Evolutionary conservation across 2,888 invertebrate species (phyloP).

Genomic region (Drosophila dives): DNA sequence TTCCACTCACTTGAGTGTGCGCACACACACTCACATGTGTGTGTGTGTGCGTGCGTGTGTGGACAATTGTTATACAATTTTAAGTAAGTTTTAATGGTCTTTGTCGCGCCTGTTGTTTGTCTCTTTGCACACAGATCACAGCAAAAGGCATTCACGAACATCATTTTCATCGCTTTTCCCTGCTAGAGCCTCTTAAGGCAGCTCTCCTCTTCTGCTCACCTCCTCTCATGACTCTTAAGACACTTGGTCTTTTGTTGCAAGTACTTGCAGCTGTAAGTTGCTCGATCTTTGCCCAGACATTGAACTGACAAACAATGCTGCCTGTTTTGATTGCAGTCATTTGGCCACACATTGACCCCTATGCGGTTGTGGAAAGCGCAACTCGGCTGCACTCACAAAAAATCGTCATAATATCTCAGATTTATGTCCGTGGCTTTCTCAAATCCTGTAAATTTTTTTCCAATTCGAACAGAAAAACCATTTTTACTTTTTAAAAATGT

Average conservation of each 20-base stretch:
- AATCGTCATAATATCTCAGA: neutral
- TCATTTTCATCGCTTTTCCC: conserved; percentile 41
- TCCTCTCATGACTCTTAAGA: conserved; percentile 19
- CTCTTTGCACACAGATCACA: conserved; percentile 27
- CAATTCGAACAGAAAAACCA: too few relatives aligned
- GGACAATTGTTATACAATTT: conserved; percentile 65
- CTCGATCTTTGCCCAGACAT: conserved; percentile 58
- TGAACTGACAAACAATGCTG: conserved; percentile 40
- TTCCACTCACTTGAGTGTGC: conserved; percentile 71
- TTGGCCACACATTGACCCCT: conserved; percentile 34
- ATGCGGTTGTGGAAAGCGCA: conserved; percentile 12
- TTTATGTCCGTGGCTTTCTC: neutral
- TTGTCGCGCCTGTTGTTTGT: conserved; percentile 46
- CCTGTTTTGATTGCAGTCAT: conserved; percentile 22
- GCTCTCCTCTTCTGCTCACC: conserved; percentile 19
- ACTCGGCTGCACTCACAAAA: neutral
- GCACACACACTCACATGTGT: neutral
- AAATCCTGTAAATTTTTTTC: too few relatives aligned
- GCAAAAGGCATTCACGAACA: conserved; percentile 42
- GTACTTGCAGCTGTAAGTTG: conserved; percentile 36
- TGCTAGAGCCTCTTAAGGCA: conserved; percentile 21
- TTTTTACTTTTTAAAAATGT: neutral
- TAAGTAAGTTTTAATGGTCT: conserved; percentile 73
- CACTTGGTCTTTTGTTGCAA: conserved; percentile 37
- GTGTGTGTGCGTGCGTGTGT: neutral